These are phyloP conservation scores for Lepidochitona cinerea DNA, from an alignment of 2,888 invertebrate genomes.

Conservation along the genomic window DNA sequence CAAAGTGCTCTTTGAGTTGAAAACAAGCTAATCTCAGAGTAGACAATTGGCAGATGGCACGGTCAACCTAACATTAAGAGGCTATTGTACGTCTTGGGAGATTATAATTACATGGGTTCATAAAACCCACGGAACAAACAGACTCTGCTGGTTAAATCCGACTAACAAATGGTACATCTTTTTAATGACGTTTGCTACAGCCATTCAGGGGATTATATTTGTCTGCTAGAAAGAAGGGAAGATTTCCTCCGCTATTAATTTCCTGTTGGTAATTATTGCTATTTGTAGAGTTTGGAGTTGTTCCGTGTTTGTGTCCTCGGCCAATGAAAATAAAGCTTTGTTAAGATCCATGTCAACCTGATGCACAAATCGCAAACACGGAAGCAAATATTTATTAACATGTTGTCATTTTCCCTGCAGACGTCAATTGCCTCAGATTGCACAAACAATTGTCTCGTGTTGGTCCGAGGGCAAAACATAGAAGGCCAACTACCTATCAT, in stretches of 20 bases:
- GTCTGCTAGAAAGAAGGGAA: neutral
- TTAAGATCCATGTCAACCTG: neutral
- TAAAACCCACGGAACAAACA: too few relatives aligned
- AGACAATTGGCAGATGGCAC: too few relatives aligned
- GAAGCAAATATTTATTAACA: conserved; percentile 3
- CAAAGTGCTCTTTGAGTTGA: too few relatives aligned
- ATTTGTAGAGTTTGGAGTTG: neutral
- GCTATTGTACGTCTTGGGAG: too few relatives aligned
- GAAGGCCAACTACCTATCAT: too few relatives aligned
- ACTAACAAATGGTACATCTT: too few relatives aligned
- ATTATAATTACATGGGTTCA: too few relatives aligned
- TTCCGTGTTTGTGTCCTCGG: neutral
- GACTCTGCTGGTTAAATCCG: too few relatives aligned
- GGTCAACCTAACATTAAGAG: too few relatives aligned
- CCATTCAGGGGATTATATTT: neutral
- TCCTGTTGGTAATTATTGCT: neutral
- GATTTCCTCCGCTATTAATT: neutral
- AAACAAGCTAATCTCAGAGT: too few relatives aligned
- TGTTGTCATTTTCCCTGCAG: neutral
- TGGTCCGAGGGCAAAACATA: neutral
- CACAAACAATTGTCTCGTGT: too few relatives aligned
- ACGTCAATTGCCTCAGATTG: neutral
- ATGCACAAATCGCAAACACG: neutral
- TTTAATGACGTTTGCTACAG: too few relatives aligned
- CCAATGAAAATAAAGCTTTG: neutral